Conservation (phyloP, 1,140 invertebrate genomes). For the Bombus terrestris region DNA sequence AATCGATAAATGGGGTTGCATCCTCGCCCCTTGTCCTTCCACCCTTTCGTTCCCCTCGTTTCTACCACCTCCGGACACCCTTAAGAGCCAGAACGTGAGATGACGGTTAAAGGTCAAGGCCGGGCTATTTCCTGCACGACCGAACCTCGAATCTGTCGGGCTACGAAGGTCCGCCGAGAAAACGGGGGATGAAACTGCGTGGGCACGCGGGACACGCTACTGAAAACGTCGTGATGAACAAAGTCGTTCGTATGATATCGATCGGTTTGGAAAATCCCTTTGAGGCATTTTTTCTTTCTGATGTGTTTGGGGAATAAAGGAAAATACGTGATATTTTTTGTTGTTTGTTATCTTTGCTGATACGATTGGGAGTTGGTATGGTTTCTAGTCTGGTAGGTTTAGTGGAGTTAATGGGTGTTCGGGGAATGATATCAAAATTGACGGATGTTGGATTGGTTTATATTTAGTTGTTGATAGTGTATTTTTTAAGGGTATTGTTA, state of each 20-base stretch:
- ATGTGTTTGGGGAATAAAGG: not conserved
- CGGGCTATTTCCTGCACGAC: conserved; percentile 77
- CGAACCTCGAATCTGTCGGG: conserved; percentile 67
- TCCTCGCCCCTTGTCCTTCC: not conserved
- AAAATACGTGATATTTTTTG: not conserved
- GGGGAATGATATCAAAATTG: not conserved
- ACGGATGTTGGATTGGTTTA: not conserved
- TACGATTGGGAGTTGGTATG: not conserved
- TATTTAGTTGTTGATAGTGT: not conserved
- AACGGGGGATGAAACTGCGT: conserved; percentile 26
- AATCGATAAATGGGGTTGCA: conserved; percentile 62
- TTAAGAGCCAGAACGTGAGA: conserved; percentile 73
- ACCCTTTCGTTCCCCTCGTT: conserved; percentile 22
- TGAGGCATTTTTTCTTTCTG: not conserved
- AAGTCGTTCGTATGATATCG: not conserved
- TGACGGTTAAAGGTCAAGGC: conserved; percentile 78
- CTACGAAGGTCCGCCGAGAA: conserved; percentile 23
- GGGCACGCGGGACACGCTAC: conserved; percentile 26
- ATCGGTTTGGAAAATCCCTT: not conserved
- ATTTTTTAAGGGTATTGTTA: too few species aligned
- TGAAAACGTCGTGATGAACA: not conserved
- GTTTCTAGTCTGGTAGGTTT: not conserved
- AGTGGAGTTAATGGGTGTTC: not conserved
- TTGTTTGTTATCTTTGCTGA: too few species aligned
- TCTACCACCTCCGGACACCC: conserved; percentile 64